Conservation (phyloP, 2,113 vertebrate species). For the Dipodomys stephensi region DNA sequence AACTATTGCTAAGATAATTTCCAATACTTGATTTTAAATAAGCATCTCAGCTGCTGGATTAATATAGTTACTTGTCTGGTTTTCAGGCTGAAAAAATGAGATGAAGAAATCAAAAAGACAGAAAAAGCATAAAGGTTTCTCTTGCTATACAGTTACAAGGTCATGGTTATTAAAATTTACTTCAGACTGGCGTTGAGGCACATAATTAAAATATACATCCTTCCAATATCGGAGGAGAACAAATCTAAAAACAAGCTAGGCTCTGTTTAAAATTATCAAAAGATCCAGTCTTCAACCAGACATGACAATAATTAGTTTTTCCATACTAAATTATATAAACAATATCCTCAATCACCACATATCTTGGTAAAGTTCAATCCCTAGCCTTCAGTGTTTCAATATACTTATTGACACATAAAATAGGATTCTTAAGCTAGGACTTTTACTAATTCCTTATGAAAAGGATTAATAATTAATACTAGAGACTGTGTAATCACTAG, state of each 20-base stretch:
- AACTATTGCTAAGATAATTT: background rate
- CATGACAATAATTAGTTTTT: background rate
- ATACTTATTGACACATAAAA: background rate
- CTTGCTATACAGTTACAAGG: background rate
- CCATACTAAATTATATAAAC: background rate
- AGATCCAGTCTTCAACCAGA: background rate
- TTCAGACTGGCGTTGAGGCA: conserved; percentile 17
- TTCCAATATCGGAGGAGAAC: conserved; percentile 15
- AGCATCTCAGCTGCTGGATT: background rate
- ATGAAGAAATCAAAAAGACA: conserved; percentile 36
- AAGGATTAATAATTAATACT: background rate
- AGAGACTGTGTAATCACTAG: background rate
- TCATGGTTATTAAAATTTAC: conserved; percentile 20
- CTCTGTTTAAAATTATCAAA: background rate
- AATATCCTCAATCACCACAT: background rate
- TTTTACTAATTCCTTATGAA: background rate
- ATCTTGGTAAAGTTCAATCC: background rate
- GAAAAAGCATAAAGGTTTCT: conserved; percentile 21
- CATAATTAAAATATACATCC: conserved; percentile 26
- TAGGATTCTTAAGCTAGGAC: background rate
- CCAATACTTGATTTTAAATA: conserved; percentile 54
- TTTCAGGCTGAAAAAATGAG: conserved; percentile 59
- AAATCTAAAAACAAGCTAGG: background rate
- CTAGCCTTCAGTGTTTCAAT: background rate
- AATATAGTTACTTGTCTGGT: background rate